Conservation (phyloP, 1,140 invertebrate species). For the Trigoniulus corallinus region DNA sequence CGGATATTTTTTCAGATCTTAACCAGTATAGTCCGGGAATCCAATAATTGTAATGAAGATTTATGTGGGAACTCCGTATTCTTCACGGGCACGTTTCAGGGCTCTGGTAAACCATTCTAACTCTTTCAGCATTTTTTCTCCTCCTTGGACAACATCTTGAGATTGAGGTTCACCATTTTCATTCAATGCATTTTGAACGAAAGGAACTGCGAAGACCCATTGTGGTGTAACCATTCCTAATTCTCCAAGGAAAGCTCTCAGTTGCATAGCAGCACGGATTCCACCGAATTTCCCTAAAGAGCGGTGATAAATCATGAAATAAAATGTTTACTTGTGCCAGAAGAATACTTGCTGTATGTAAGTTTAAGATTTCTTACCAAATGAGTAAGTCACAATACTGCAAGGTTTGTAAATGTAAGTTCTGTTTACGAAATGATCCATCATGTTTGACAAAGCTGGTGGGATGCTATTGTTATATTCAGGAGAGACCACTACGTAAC, state of each 20-base stretch:
- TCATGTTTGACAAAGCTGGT: constrained; percentile 28
- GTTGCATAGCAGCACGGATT: constrained; percentile 26
- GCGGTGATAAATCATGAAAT: constrained; percentile 2
- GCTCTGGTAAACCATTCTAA: constrained; percentile 27
- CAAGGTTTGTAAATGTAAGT: constrained; percentile 28
- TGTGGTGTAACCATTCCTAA: constrained; percentile 30
- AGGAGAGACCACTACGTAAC: constrained; percentile 26
- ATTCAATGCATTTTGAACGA: constrained; percentile 23
- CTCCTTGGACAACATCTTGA: constrained; percentile 19
- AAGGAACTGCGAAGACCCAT: constrained; percentile 25
- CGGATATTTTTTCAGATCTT: too few relatives aligned
- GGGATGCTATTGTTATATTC: constrained; percentile 32
- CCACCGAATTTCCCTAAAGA: constrained; percentile 30
- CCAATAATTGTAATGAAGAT: too few relatives aligned
- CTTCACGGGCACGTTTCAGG: constrained; percentile 19
- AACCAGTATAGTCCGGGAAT: too few relatives aligned
- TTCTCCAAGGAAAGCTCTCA: constrained; percentile 27
- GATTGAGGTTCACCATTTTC: constrained; percentile 21
- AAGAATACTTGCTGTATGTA: background rate
- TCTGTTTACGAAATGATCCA: constrained; percentile 29
- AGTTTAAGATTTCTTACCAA: constrained; percentile 23
- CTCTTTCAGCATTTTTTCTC: constrained; percentile 21
- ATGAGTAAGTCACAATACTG: constrained; percentile 30
- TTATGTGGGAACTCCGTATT: background rate
- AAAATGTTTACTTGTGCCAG: background rate